These are phyloP conservation scores for Chaetops frenatus DNA, from an alignment of 2,113 vertebrate species.

Conservation along the genomic window DNA sequence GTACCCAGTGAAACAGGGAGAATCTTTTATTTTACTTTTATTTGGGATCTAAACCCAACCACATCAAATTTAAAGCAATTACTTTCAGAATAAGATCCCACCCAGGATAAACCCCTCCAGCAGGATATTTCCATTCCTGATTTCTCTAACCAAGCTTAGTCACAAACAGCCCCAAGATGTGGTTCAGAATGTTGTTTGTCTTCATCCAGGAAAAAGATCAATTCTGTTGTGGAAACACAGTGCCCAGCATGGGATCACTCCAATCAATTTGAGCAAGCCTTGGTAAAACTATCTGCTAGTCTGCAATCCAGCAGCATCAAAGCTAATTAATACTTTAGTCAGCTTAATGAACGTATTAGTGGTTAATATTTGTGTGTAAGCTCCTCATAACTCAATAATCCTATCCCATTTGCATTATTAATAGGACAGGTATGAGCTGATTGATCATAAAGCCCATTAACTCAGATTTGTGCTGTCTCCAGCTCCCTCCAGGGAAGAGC, in stretches of 20 bases:
- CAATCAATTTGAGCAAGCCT: constrained; percentile 44
- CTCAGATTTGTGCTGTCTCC: constrained; percentile 4
- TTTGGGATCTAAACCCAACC: neutral
- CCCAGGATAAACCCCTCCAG: neutral
- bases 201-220: constrained; percentile 48
- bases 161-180: neutral
- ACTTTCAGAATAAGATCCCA: neutral
- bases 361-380: constrained; percentile 44
- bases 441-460: constrained; percentile 31
- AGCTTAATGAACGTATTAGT: constrained; percentile 46
- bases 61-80: neutral
- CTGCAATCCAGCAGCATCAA: constrained; percentile 39
- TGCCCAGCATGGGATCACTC: constrained; percentile 35
- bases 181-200: constrained; percentile 42
- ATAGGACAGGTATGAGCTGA: constrained; percentile 25
- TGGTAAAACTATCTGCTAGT: constrained; percentile 37
- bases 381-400: constrained; percentile 52
- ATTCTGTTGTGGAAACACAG: constrained; percentile 60
- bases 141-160: neutral
- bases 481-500: neutral
- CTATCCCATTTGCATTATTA: constrained; percentile 36
- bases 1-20: neutral
- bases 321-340: constrained; percentile 59
- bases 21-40: neutral
- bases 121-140: neutral